Percentiles rank a stretch among this genome's conserved stretches.
These are phyloP conservation scores for Zaprionus taronus DNA, from an alignment of 1,140 invertebrate species.

Conservation along the genomic window DNA sequence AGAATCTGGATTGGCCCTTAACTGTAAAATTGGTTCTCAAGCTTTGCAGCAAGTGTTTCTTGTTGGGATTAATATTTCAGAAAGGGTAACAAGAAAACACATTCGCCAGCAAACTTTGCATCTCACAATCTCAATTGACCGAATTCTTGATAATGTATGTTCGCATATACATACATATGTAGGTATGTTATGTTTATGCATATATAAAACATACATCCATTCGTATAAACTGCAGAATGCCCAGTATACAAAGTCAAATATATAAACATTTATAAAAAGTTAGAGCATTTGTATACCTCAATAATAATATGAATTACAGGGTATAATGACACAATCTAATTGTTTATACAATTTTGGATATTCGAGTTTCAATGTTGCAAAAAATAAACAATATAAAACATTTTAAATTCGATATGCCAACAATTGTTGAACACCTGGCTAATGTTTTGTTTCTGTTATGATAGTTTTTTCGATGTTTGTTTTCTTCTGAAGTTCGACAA, in stretches of 20 bases:
- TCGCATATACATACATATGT: neutral
- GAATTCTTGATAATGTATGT: neutral
- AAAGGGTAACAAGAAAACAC: neutral
- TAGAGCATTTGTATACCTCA: neutral
- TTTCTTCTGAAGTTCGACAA: neutral
- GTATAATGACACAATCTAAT: neutral
- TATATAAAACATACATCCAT: neutral
- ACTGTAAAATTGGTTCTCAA: neutral
- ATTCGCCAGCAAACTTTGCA: neutral
- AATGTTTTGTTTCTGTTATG: neutral
- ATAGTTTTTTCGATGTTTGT: neutral
- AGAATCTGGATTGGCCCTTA: neutral
- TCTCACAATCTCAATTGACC: neutral
- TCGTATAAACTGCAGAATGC: neutral
- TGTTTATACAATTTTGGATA: neutral
- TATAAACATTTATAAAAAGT: neutral
- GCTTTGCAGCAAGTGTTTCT: neutral
- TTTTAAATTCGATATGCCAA: conserved; percentile 6
- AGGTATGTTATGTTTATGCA: too few species aligned
- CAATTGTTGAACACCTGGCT: neutral
- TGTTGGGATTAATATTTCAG: neutral
- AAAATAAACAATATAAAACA: conserved; percentile 18
- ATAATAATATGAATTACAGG: neutral
- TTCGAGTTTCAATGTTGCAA: conserved; percentile 4
- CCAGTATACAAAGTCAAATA: neutral